Conservation (phyloP, 2,888 invertebrate species). For the Oscheius sp. region DNA sequence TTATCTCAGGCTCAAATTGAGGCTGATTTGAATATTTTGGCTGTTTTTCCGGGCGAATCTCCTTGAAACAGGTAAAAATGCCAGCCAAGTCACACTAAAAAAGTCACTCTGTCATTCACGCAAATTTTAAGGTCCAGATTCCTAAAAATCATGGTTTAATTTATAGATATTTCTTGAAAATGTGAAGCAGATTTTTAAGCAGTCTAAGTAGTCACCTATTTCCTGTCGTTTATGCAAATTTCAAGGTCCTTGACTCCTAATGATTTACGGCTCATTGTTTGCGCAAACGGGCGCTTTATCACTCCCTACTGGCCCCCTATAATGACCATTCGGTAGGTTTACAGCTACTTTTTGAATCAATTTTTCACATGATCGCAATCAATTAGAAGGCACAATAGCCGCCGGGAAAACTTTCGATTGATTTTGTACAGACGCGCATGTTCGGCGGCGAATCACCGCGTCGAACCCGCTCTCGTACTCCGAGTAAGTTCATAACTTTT, state of each 20-base stretch:
- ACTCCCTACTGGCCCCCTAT: not conserved
- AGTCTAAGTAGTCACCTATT: too few species aligned
- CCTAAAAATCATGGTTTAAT: too few species aligned
- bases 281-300: conserved; percentile 17
- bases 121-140: too few species aligned
- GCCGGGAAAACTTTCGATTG: not conserved
- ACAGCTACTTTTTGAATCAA: not conserved
- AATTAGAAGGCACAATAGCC: conserved; percentile 17
- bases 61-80: too few species aligned
- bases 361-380: not conserved
- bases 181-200: too few species aligned
- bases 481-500: conserved; percentile 3
- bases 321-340: conserved; percentile 16
- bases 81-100: too few species aligned
- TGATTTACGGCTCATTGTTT: conserved; percentile 21
- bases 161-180: too few species aligned
- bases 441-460: not conserved
- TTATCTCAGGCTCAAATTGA: not conserved
- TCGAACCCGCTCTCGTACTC: conserved; percentile 17
- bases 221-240: not conserved
- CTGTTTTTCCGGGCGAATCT: too few species aligned
- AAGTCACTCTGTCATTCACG: too few species aligned
- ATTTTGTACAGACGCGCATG: not conserved
- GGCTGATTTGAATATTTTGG: too few species aligned
- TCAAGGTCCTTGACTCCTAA: not conserved